phyloP scores from a whole-genome alignment of 2,113 vertebrate genomes.

The Stigmatopora nigra region DNA sequence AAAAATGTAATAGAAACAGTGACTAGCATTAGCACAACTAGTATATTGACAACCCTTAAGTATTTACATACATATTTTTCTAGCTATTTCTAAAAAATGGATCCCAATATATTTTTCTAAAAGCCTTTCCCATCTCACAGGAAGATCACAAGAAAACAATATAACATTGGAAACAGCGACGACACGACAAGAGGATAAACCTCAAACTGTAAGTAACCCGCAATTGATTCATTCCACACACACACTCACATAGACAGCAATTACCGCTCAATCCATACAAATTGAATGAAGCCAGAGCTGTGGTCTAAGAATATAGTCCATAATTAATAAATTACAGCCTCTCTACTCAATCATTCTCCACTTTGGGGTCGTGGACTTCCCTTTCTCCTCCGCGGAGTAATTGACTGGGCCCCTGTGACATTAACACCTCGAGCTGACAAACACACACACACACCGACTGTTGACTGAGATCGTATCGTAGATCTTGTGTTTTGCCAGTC shows the following conservation, averaged over 20 bases:
- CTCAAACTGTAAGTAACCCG: constrained; percentile 29
- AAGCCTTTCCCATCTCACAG: neutral
- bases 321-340: constrained; percentile 70
- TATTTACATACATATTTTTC: too few relatives aligned
- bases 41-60: too few relatives aligned
- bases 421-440: constrained; percentile 34
- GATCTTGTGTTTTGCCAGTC: constrained; percentile 66
- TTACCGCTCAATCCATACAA: constrained; percentile 64
- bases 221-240: constrained; percentile 32
- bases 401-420: constrained; percentile 37
- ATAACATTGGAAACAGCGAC: neutral
- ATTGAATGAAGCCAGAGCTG: constrained; percentile 63
- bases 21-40: too few relatives aligned
- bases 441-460: constrained; percentile 46
- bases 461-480: constrained; percentile 41
- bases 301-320: constrained; percentile 65
- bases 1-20: too few relatives aligned
- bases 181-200: constrained; percentile 35
- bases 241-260: constrained; percentile 36
- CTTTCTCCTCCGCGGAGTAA: constrained; percentile 46
- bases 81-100: too few relatives aligned
- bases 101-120: too few relatives aligned
- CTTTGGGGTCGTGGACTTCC: constrained; percentile 48
- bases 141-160: neutral
- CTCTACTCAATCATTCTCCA: constrained; percentile 66